A percentile compares a stretch with the other conserved stretches of the same genome.
Conservation (phyloP, 2,113 vertebrate species). For the Nycticorax nycticorax region DNA sequence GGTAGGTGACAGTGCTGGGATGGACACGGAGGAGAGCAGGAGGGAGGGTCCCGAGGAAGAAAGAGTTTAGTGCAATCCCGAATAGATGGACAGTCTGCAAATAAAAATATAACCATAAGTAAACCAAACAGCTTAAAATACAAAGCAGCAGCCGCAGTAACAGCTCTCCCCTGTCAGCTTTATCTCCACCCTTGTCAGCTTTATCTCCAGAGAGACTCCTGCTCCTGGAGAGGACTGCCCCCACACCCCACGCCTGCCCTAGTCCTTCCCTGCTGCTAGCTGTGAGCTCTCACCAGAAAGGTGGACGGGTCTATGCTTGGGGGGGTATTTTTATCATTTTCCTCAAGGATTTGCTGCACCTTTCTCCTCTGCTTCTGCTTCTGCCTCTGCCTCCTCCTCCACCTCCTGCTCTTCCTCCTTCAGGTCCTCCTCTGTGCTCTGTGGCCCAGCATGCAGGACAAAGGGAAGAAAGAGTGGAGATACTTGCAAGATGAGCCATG, state of each 20-base stretch:
- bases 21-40: conserved; percentile 29
- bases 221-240: not conserved
- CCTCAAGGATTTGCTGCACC: conserved; percentile 77
- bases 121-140: conserved; percentile 52
- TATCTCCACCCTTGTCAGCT: not conserved
- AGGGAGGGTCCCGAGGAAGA: conserved; percentile 63
- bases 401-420: conserved; percentile 72
- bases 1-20: conserved; percentile 22
- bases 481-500: conserved; percentile 37
- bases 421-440: conserved; percentile 75
- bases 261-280: conserved; percentile 50
- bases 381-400: conserved; percentile 70
- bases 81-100: conserved; percentile 63
- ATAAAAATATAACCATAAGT: conserved; percentile 66
- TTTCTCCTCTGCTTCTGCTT: conserved; percentile 76
- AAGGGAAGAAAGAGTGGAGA: conserved; percentile 77
- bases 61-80: conserved; percentile 63
- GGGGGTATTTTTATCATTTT: conserved; percentile 55
- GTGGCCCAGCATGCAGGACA: conserved; percentile 71
- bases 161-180: not conserved
- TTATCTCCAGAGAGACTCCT: conserved; percentile 23
- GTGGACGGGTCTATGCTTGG: conserved; percentile 61
- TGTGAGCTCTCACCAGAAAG: conserved; percentile 67
- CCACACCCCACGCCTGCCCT: conserved; percentile 28
- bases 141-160: conserved; percentile 55